Evolutionary conservation across 2,888 invertebrate species (phyloP).

Genomic region (Colletes collaris): DNA sequence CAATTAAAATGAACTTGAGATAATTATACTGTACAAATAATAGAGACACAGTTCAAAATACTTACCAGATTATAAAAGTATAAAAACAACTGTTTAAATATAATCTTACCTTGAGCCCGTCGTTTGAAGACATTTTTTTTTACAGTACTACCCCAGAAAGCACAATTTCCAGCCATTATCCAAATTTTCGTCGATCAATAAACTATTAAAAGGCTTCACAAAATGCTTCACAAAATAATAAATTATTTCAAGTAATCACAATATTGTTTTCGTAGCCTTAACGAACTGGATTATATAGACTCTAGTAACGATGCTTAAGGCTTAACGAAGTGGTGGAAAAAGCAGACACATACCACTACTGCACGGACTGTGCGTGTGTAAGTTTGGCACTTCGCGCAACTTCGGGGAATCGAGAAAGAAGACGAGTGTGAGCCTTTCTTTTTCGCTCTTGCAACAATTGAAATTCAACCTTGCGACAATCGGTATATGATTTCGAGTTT

Average conservation of each 20-base stretch:
- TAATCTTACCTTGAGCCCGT: conserved; percentile 92
- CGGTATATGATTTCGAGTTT: too few species aligned
- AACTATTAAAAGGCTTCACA: conserved; percentile 57
- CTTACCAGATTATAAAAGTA: background rate
- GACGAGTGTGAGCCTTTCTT: too few species aligned
- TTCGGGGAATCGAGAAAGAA: too few species aligned
- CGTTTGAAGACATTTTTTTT: conserved; percentile 94
- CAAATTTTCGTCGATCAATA: conserved; percentile 34
- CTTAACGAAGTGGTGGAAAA: too few species aligned
- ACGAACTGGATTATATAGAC: conserved; percentile 23
- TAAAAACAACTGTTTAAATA: background rate
- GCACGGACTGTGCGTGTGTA: too few species aligned
- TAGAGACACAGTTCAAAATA: background rate
- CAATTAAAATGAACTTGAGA: background rate
- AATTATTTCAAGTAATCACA: conserved; percentile 59
- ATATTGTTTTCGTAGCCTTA: conserved; percentile 21
- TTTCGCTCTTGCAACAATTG: too few species aligned
- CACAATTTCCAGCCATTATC: conserved; percentile 84
- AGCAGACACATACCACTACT: too few species aligned
- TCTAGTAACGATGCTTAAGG: too few species aligned
- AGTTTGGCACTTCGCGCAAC: too few species aligned
- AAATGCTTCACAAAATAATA: conserved; percentile 26
- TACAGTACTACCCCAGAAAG: conserved; percentile 92
- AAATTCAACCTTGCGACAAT: too few species aligned
- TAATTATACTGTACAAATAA: background rate